Evolutionary conservation across 2,797 vertebrate species (phyloP), one percentile per base, ranked within the genome.

Genomic region (Cynodonichthys magdalenae): DNA sequence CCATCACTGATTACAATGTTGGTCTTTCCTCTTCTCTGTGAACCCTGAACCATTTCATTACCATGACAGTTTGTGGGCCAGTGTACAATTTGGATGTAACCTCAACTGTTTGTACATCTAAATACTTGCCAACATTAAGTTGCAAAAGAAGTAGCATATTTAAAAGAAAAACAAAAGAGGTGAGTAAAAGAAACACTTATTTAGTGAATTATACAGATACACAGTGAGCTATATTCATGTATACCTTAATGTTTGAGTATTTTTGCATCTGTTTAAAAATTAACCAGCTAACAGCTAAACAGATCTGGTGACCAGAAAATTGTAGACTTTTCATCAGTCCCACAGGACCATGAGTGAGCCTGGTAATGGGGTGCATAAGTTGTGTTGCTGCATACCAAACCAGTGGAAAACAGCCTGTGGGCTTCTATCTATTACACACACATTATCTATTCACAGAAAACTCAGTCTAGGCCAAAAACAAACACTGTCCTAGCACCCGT

Each of bases 41-140:
- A 89, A 87, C 83, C 84, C 85, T 71, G 73, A 82, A 89, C 78
- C 83, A 2, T 90, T 85, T 89, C 85, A 91, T 90, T 89, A 91
- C 64, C 79, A 64, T 83, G 83, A 87, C 87, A 90, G 76, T 84
- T 69, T 76, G 77, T 20, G 68, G 81, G 79, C 72, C 75, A 72
- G 75, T 80, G 83, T 75, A 77, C 79, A 87, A 85, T 84, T 80
- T 82, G 59, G 75, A 71, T 58, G 61, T 56, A 83, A 83, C 76
- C 80, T 85, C 74, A 64, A 75, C 71, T 76, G 75, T 78, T 83
- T 85, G 82, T 66, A 75, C 53, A 69, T 74, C 71, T 44, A 31
- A 6, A 8, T 31, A 50, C 69, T 70, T 66, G 71, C 66, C 28
- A 66, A 82, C 85, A 82, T 80, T 83, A 80, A 77, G 68, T 74